These are phyloP conservation scores for Anastrepha obliqua DNA, from an alignment of 1,140 invertebrate species.

Conservation along the genomic window DNA sequence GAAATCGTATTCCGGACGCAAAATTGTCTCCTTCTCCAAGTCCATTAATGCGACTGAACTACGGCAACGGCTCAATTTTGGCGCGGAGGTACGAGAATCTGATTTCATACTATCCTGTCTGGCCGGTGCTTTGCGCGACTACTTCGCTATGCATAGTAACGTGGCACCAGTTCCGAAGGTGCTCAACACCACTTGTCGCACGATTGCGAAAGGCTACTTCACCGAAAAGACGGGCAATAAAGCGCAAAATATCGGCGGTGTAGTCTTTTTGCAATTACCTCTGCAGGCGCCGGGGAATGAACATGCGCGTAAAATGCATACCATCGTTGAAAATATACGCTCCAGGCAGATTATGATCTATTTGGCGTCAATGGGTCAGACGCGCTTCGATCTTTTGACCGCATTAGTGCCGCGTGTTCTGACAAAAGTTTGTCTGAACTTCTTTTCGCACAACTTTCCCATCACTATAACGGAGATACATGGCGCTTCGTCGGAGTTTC, in stretches of 20 bases:
- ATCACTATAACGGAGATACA: conserved; percentile 83
- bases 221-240: conserved; percentile 66
- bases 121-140: conserved; percentile 68
- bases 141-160: conserved; percentile 63
- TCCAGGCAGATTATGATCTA: conserved; percentile 81
- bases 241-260: conserved; percentile 69
- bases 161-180: conserved; percentile 66
- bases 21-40: conserved; percentile 85
- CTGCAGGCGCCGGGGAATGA: conserved; percentile 71
- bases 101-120: conserved; percentile 80
- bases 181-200: conserved; percentile 74
- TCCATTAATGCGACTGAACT: conserved; percentile 77
- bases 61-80: conserved; percentile 75
- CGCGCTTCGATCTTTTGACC: conserved; percentile 80
- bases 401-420: conserved; percentile 81
- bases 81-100: conserved; percentile 80
- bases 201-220: conserved; percentile 73
- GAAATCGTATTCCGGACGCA: conserved; percentile 83
- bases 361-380: conserved; percentile 81
- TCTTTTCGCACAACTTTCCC: conserved; percentile 83
- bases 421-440: conserved; percentile 81
- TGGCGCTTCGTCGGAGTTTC: conserved; percentile 67
- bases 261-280: conserved; percentile 75
- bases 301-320: conserved; percentile 75
- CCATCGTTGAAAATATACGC: conserved; percentile 78